Percentiles rank a stretch among this genome's conserved stretches.
Conservation (phyloP, 1,140 invertebrate species). For the Bombus picipes region DNA sequence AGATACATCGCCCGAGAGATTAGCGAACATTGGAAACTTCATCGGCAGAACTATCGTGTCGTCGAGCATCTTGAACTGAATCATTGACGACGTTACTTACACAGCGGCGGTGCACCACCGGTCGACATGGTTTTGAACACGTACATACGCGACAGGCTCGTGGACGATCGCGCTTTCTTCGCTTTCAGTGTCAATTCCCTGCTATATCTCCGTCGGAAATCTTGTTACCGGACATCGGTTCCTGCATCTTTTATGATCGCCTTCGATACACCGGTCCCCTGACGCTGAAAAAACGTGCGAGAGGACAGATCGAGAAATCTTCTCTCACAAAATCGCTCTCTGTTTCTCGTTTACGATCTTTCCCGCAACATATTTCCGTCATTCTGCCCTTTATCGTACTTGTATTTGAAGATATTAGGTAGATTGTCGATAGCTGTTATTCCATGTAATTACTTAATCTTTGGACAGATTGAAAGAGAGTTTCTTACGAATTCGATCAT, state of each 20-base stretch:
- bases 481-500: too few relatives aligned
- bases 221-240: constrained; percentile 48
- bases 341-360: too few relatives aligned
- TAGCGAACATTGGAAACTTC: neutral
- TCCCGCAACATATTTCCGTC: too few relatives aligned
- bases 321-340: constrained; percentile 13
- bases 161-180: constrained; percentile 34
- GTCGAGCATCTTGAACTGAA: constrained; percentile 12
- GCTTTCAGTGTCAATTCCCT: constrained; percentile 12
- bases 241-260: constrained; percentile 46
- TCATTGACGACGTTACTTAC: constrained; percentile 26
- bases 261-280: constrained; percentile 27
- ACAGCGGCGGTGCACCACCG: neutral
- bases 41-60: neutral
- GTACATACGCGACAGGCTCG: neutral
- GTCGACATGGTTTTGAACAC: constrained; percentile 31
- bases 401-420: too few relatives aligned
- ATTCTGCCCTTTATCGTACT: too few relatives aligned
- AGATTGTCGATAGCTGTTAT: too few relatives aligned
- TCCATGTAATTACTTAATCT: too few relatives aligned
- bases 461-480: too few relatives aligned
- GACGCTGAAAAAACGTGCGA: constrained; percentile 3
- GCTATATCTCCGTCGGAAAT: constrained; percentile 27
- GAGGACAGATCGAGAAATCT: constrained; percentile 2
- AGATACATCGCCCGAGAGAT: neutral